These are phyloP conservation scores for Lasioglossum zephyrum DNA, from an alignment of 2,888 invertebrate genomes.

Conservation along the genomic window DNA sequence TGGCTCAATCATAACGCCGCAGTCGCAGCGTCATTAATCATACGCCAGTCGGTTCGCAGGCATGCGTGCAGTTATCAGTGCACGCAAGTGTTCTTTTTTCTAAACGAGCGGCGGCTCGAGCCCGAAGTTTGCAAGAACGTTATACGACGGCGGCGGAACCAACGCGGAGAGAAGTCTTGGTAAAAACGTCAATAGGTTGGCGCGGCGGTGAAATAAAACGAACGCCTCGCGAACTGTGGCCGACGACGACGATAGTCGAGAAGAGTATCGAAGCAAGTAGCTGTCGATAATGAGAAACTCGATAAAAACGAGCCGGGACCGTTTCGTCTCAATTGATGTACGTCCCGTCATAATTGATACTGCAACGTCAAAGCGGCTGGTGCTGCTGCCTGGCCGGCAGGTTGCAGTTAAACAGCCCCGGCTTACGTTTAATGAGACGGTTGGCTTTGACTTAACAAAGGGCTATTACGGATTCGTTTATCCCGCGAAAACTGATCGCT, in stretches of 20 bases:
- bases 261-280: slow-evolving; percentile 51
- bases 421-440: slow-evolving; percentile 54
- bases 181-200: slow-evolving; percentile 65
- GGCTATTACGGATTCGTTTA: slow-evolving; percentile 35
- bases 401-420: slow-evolving; percentile 34
- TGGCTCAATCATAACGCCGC: not conserved
- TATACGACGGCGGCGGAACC: not conserved
- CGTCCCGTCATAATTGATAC: slow-evolving; percentile 61
- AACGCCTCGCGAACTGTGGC: slow-evolving; percentile 36
- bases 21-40: not conserved
- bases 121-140: slow-evolving; percentile 11
- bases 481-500: slow-evolving; percentile 24
- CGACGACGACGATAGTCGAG: slow-evolving; percentile 4
- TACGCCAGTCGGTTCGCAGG: not conserved
- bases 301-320: slow-evolving; percentile 58
- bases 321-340: slow-evolving; percentile 59
- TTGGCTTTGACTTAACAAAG: slow-evolving; percentile 50
- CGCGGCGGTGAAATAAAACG: slow-evolving; percentile 61
- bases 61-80: not conserved
- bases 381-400: not conserved
- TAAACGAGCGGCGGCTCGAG: not conserved
- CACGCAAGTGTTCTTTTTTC: not conserved
- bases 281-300: slow-evolving; percentile 63
- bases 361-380: slow-evolving; percentile 32
- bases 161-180: slow-evolving; percentile 17